Evolutionary conservation across 2,888 invertebrate species (phyloP).

Genomic region (Lottia scabra): DNA sequence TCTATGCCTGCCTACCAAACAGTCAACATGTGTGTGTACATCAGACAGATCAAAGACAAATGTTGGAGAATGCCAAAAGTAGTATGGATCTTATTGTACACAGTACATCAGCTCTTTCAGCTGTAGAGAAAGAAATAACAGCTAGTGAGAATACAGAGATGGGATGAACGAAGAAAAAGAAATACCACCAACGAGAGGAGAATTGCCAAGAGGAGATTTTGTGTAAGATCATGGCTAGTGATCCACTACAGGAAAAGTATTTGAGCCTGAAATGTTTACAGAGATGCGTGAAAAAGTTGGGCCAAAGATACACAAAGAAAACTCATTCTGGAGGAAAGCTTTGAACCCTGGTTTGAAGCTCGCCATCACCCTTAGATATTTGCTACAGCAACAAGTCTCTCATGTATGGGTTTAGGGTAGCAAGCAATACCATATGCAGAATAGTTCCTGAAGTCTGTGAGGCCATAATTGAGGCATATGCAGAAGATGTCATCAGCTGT

Average conservation of each 20-base stretch:
- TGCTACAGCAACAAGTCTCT: conserved; percentile 33
- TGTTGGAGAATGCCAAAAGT: too few relatives aligned
- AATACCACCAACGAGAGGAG: too few relatives aligned
- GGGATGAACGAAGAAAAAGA: too few relatives aligned
- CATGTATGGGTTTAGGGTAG: conserved; percentile 34
- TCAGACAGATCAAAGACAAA: too few relatives aligned
- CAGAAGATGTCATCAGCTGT: conserved; percentile 24
- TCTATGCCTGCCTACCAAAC: too few relatives aligned
- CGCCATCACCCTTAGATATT: conserved; percentile 31
- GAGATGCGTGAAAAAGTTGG: conserved; percentile 9
- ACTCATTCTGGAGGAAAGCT: conserved; percentile 25
- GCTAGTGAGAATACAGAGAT: too few relatives aligned
- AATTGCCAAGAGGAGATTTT: too few relatives aligned
- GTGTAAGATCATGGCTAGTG: too few relatives aligned
- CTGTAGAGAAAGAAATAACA: too few relatives aligned
- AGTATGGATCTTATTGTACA: too few relatives aligned
- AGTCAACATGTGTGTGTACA: too few relatives aligned
- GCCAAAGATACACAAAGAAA: conserved; percentile 19
- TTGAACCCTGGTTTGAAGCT: conserved; percentile 27
- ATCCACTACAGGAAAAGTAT: neutral
- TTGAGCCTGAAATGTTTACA: conserved; percentile 39
- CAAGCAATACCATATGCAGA: conserved; percentile 35
- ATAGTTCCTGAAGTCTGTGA: conserved; percentile 35
- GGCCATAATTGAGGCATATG: conserved; percentile 32
- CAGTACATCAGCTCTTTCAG: too few relatives aligned